phyloP scores from a whole-genome alignment of 2,888 invertebrate genomes.

The Drosophila pegasa region DNA sequence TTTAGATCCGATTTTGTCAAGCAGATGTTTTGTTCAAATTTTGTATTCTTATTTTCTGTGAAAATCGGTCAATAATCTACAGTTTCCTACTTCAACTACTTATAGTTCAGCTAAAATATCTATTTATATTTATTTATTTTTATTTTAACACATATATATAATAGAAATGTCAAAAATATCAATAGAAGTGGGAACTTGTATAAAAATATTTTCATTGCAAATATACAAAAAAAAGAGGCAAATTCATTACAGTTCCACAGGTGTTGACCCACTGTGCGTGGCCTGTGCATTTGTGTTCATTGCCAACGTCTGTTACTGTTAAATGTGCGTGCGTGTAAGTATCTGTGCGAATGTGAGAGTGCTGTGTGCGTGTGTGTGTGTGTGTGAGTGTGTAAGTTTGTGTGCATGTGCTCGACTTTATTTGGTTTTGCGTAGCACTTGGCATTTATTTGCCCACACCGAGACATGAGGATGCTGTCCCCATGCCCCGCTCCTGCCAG shows the following conservation, averaged over 20 bases:
- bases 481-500: slow-evolving; percentile 2
- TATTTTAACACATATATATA: no score
- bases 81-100: no score
- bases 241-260: background rate
- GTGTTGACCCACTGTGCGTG: slow-evolving; percentile 38
- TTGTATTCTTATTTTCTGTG: no score
- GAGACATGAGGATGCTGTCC: slow-evolving; percentile 63
- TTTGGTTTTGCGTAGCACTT: slow-evolving; percentile 81
- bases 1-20: no score
- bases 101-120: no score
- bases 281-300: slow-evolving; percentile 52
- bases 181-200: no score
- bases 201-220: background rate
- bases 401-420: slow-evolving; percentile 76
- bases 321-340: slow-evolving; percentile 70
- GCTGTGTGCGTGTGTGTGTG: slow-evolving; percentile 8
- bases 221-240: background rate
- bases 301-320: slow-evolving; percentile 75
- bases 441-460: slow-evolving; percentile 79
- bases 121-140: no score
- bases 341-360: slow-evolving; percentile 17
- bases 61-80: no score
- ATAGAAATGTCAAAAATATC: no score
- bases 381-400: slow-evolving; percentile 18
- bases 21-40: no score